A percentile compares a stretch with the other conserved stretches of the same genome.
phyloP scores from a whole-genome alignment of 2,797 vertebrate species.

The Diceros bicornis region DNA sequence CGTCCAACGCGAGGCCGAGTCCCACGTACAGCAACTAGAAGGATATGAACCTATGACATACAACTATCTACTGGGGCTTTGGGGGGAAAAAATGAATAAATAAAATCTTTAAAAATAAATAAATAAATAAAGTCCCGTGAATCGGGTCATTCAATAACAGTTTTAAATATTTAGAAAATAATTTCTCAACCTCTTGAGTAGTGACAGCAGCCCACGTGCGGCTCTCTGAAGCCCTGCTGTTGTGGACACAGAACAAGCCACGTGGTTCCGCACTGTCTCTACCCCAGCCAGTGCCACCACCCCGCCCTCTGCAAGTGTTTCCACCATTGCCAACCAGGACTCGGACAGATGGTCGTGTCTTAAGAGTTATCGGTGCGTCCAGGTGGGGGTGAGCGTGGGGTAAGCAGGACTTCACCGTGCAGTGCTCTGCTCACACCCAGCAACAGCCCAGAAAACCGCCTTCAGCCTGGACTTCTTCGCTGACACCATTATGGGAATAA shows the following conservation, averaged over 20 bases:
- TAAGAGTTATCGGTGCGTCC: too few species aligned
- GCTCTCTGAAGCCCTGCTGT: not conserved
- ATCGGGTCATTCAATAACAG: not conserved
- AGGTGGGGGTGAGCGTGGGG: fast-evolving
- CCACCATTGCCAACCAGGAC: not conserved
- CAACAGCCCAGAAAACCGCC: not conserved
- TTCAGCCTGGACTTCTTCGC: not conserved
- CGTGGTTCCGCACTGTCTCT: not conserved
- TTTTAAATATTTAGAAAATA: not conserved
- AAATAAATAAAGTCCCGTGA: not conserved
- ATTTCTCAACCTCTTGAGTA: not conserved
- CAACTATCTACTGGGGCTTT: too few species aligned
- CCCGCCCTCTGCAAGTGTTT: not conserved
- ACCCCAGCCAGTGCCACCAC: fast-evolving
- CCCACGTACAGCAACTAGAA: too few species aligned
- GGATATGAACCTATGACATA: too few species aligned
- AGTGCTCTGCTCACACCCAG: not conserved
- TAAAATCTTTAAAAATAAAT: too few species aligned
- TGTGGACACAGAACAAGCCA: not conserved
- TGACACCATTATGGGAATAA: not conserved
- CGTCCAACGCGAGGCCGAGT: too few species aligned
- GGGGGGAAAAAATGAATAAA: too few species aligned
- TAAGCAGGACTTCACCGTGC: not conserved
- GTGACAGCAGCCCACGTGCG: not conserved
- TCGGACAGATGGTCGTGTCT: not conserved